These are phyloP conservation scores for Brachystomella parvula DNA, from an alignment of 1,140 invertebrate genomes.

Conservation along the genomic window DNA sequence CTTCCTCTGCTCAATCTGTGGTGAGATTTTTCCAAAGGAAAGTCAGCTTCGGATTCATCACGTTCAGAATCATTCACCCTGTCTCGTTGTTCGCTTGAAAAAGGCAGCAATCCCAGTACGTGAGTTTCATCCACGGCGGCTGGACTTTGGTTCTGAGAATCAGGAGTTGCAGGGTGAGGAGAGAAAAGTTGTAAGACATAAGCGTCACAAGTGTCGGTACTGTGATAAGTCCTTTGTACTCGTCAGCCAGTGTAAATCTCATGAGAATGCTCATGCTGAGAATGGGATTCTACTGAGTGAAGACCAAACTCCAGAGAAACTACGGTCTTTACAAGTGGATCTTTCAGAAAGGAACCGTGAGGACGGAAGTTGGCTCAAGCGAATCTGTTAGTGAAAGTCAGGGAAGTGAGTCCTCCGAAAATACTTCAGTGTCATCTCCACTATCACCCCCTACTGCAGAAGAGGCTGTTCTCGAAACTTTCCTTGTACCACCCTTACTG, in stretches of 20 bases:
- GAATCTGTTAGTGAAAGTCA: not conserved
- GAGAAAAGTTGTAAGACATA: too few species aligned
- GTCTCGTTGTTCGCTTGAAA: not conserved
- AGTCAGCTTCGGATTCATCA: not conserved
- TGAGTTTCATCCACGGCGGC: too few species aligned
- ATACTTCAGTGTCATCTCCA: not conserved
- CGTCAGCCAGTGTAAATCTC: constrained; percentile 12
- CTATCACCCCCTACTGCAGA: not conserved
- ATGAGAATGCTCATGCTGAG: constrained; percentile 14
- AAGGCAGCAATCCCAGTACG: not conserved
- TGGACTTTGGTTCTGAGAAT: too few species aligned
- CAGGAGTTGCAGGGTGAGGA: too few species aligned
- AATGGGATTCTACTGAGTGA: not conserved
- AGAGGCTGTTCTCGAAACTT: not conserved
- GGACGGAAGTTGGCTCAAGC: too few species aligned
- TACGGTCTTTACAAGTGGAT: not conserved
- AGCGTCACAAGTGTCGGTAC: constrained; percentile 5
- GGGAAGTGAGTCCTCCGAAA: not conserved
- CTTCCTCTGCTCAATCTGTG: not conserved
- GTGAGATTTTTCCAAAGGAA: not conserved
- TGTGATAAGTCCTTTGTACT: constrained; percentile 7
- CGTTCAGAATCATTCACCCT: not conserved
- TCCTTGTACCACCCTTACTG: not conserved
- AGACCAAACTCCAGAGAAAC: not conserved
- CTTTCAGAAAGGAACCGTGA: not conserved